Percentiles rank a stretch among this genome's conserved stretches.
Conservation (phyloP, 2,113 vertebrate genomes). For the Pygoscelis antarcticus region DNA sequence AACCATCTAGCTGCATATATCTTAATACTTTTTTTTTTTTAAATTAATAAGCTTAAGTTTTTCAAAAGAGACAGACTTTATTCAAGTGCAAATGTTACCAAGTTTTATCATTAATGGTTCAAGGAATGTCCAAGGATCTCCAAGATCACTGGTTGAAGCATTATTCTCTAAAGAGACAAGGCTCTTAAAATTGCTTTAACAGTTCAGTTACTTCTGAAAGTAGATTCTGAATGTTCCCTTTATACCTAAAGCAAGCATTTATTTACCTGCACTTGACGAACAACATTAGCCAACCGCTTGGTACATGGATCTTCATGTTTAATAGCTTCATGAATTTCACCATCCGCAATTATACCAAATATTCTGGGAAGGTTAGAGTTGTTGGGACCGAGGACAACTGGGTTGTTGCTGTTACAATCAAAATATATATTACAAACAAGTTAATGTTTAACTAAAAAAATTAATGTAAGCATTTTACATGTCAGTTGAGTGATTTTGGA, state of each 20-base stretch:
- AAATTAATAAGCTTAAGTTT: background rate
- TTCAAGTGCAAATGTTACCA: background rate
- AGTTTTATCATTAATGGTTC: background rate
- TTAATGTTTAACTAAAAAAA: background rate
- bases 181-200: background rate
- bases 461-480: background rate
- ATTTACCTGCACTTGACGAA: constrained; percentile 95
- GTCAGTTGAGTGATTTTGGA: background rate
- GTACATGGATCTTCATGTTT: constrained; percentile 93
- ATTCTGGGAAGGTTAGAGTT: constrained; percentile 96
- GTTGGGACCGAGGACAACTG: constrained; percentile 92
- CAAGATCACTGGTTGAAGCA: background rate
- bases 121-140: background rate
- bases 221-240: background rate
- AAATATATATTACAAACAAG: background rate
- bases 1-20: background rate
- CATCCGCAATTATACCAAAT: constrained; percentile 94
- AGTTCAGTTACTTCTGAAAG: background rate
- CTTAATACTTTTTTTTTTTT: background rate
- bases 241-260: background rate
- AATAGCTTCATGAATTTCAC: constrained; percentile 91
- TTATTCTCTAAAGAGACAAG: background rate
- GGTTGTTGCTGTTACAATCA: constrained; percentile 87
- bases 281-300: constrained; percentile 92
- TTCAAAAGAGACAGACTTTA: background rate